Percentiles rank a stretch among this genome's conserved stretches.
Conservation (phyloP, 2,113 vertebrate genomes). For the Pyrgilauda ruficollis region DNA sequence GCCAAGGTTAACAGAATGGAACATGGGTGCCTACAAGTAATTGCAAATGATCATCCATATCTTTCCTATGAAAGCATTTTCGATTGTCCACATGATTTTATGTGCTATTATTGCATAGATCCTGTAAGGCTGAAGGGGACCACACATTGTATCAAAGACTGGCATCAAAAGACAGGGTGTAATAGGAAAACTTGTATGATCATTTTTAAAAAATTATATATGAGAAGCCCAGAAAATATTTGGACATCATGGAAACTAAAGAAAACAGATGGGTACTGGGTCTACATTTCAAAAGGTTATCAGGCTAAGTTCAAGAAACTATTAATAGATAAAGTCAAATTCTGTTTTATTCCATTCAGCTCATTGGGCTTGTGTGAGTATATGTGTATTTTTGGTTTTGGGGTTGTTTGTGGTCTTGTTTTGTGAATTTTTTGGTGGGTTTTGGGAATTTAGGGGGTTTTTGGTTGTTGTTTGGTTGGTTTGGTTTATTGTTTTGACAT, state of each 20-base stretch:
- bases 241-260: neutral
- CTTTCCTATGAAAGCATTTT: neutral
- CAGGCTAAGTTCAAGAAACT: neutral
- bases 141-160: neutral
- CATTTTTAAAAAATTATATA: neutral
- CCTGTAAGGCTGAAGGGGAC: neutral
- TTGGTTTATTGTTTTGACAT: neutral
- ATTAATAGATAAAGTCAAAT: neutral
- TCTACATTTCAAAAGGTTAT: neutral
- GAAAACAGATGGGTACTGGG: neutral
- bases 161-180: neutral
- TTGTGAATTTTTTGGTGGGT: neutral
- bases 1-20: neutral
- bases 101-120: accelerated
- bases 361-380: neutral
- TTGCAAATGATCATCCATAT: neutral
- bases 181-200: neutral
- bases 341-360: neutral
- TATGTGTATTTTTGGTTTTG: neutral
- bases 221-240: neutral
- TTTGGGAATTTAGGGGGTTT: accelerated
- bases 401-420: neutral
- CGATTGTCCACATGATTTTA: neutral
- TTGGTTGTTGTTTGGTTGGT: accelerated
- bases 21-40: neutral